Evolutionary conservation across 2,888 invertebrate genomes (phyloP), one percentile per base, ranked within the genome.

Genomic region (Eurytoma californica): DNA sequence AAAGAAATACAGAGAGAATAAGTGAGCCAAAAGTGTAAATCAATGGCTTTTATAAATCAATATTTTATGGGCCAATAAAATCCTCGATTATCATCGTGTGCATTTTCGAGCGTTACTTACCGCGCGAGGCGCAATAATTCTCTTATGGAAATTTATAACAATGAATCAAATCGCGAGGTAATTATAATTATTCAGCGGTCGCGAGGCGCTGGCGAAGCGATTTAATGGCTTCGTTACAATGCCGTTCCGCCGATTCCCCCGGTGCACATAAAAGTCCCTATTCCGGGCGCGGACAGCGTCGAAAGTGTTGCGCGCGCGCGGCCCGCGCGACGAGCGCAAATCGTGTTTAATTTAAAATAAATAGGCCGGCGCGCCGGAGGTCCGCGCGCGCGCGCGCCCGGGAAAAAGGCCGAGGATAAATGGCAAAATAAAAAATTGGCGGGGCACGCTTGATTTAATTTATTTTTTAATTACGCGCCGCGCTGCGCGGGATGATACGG

Each of bases 1-100:
- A 65, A 63, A 20, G 47, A 73, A 57, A 55, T 57, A 57, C 14
- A 53, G 3, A 14, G 20, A 13, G 14, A 13, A 14, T 24, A 24
- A 49, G 57, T 57, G 49, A 57, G 66, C 74, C 49, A 63, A 66
- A 67, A 67, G 66, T 74, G 74, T 74, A 74, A 74, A 74, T 74
- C 74, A 74, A 57, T 16, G 49, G 74, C n/a, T 74, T 74, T 74
- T 74, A 74, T 74, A 74, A 74, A 74, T 74, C 74, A 74, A 66
- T 66, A 58, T 49, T 74, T 74, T 74, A 74, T 24, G 66, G 39
- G 28, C 24, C 66, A 67, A 66, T 74, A 74, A 74, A 74, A 74
- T 74, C 66, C 58, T 67, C 74, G 74, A 74, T 74, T 74, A 74
- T 67, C 57, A 53, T 16, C 49, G 24, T 65, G 63, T 60, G 53